These are phyloP conservation scores for Osedax fenrisi DNA, from an alignment of 2,888 invertebrate genomes.

Conservation along the genomic window DNA sequence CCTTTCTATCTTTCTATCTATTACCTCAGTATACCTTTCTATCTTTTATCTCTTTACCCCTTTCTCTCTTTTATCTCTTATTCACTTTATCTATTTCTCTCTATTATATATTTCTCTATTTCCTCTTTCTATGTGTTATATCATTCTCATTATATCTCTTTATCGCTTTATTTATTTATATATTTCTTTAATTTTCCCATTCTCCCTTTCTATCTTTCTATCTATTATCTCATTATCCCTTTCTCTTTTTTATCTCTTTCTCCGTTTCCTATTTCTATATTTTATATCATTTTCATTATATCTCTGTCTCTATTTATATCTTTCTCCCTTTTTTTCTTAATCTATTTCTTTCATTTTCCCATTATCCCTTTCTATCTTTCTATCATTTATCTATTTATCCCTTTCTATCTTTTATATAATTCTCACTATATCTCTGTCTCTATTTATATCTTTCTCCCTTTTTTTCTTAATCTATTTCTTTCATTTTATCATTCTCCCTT, in stretches of 20 bases:
- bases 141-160: not conserved
- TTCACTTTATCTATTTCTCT: not conserved
- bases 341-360: constrained; percentile 1
- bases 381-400: not conserved
- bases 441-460: too few relatives aligned
- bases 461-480: too few relatives aligned
- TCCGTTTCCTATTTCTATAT: not conserved
- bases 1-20: not conserved
- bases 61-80: not conserved
- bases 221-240: not conserved
- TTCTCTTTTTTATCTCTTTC: not conserved
- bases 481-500: too few relatives aligned
- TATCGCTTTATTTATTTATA: not conserved
- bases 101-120: not conserved
- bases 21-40: not conserved
- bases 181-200: not conserved
- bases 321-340: constrained; percentile 5
- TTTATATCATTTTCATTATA: not conserved
- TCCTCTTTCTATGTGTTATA: not conserved
- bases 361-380: not conserved
- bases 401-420: too few relatives aligned
- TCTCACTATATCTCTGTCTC: too few relatives aligned
- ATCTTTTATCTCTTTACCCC: not conserved
- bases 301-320: constrained; percentile 9
- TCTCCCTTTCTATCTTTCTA: not conserved